Evolutionary conservation across 2,797 vertebrate genomes (phyloP).

Genomic region (Microtus agrestis): DNA sequence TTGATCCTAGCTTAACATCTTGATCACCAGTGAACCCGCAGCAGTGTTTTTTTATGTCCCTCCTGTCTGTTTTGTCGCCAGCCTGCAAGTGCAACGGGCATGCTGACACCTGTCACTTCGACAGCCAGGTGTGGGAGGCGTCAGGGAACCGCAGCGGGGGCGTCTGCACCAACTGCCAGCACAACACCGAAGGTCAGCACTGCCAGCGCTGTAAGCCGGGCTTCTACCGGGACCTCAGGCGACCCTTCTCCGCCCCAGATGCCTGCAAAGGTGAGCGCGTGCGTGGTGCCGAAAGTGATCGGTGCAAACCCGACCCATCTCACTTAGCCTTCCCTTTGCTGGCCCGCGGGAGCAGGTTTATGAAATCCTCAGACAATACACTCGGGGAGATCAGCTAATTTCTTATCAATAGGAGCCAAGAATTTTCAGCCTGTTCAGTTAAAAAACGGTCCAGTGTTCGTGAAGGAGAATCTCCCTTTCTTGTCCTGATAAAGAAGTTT

Average conservation of each 20-base stretch:
- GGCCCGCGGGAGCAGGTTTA: not conserved
- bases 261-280: slow-evolving; percentile 94
- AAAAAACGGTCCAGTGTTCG: not conserved
- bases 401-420: slow-evolving; percentile 11
- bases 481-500: slow-evolving; percentile 5
- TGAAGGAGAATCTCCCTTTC: not conserved
- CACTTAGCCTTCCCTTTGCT: not conserved
- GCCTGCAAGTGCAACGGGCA: slow-evolving; percentile 97
- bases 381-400: not conserved
- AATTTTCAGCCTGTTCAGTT: slow-evolving; percentile 5
- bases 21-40: not conserved
- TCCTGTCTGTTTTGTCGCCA: slow-evolving; percentile 79
- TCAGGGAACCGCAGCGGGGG: slow-evolving; percentile 95
- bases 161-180: slow-evolving; percentile 93
- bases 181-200: slow-evolving; percentile 95
- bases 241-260: slow-evolving; percentile 90
- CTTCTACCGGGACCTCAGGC: slow-evolving; percentile 93
- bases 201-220: slow-evolving; percentile 94
- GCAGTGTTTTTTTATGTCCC: slow-evolving; percentile 40
- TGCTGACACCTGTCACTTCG: slow-evolving; percentile 94
- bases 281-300: fast-evolving
- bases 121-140: slow-evolving; percentile 91
- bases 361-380: not conserved
- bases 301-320: not conserved
- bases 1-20: not conserved